Conservation (phyloP, 2,888 invertebrate genomes). For the Drosophila subquinaria region DNA sequence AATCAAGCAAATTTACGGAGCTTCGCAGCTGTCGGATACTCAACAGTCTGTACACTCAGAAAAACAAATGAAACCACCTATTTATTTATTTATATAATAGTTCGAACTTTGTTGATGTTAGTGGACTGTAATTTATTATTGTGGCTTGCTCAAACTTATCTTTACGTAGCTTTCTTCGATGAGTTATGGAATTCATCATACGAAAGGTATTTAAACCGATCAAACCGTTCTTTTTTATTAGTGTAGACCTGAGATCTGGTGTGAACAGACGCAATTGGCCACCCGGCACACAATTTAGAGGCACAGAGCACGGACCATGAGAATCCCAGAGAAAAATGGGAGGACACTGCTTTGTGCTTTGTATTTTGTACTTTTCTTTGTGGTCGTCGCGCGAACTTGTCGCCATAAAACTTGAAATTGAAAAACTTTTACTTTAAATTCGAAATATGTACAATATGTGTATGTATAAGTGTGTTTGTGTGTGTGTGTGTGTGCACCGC, state of each 20-base stretch:
- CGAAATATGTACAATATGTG: constrained; percentile 49
- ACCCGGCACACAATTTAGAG: constrained; percentile 32
- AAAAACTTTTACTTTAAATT: constrained; percentile 79
- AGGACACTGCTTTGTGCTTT: neutral
- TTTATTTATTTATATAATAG: too few relatives aligned
- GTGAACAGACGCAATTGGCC: constrained; percentile 42
- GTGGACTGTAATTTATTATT: too few relatives aligned
- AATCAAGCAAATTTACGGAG: constrained; percentile 65
- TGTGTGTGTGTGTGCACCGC: constrained; percentile 25
- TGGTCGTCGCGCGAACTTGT: constrained; percentile 65
- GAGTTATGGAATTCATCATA: too few relatives aligned
- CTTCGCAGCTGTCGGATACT: constrained; percentile 40
- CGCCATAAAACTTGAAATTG: constrained; percentile 82
- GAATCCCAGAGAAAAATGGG: neutral
- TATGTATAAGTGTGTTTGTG: constrained; percentile 5
- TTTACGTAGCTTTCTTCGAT: too few relatives aligned
- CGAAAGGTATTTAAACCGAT: too few relatives aligned
- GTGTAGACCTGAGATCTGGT: constrained; percentile 25
- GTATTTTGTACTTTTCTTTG: constrained; percentile 1
- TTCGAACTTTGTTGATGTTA: too few relatives aligned
- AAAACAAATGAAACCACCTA: too few relatives aligned
- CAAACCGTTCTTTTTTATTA: too few relatives aligned
- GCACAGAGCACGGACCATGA: neutral
- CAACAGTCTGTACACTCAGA: neutral
- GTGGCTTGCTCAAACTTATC: too few relatives aligned